These are phyloP conservation scores for Trissolcus japonicus DNA, from an alignment of 2,888 invertebrate genomes.

Conservation along the genomic window DNA sequence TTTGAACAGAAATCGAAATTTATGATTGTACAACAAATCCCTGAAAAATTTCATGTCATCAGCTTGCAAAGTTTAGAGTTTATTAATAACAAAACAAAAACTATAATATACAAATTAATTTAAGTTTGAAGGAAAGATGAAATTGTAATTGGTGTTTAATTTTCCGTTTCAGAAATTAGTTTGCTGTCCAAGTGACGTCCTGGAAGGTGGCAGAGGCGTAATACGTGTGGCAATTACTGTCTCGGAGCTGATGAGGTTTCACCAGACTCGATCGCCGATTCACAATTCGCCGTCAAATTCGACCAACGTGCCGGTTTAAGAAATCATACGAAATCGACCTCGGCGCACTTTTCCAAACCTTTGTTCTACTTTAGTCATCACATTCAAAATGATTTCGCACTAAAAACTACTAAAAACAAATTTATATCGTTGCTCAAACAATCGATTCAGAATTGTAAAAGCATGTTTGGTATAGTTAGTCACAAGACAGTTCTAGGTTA, in stretches of 20 bases:
- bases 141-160: not conserved
- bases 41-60: not conserved
- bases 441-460: conserved; percentile 21
- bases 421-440: conserved; percentile 34
- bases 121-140: not conserved
- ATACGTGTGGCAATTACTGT: conserved; percentile 94
- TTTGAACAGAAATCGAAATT: conserved; percentile 57
- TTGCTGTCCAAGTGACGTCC: conserved; percentile 93
- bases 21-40: conserved; percentile 6
- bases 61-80: too few species aligned
- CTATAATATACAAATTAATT: not conserved
- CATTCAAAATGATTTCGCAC: conserved; percentile 11
- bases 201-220: conserved; percentile 92
- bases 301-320: conserved; percentile 68
- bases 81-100: too few species aligned
- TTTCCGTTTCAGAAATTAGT: conserved; percentile 86
- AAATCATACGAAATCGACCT: conserved; percentile 61
- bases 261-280: conserved; percentile 77
- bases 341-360: conserved; percentile 1
- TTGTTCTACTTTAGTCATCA: conserved; percentile 10
- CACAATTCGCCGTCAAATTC: conserved; percentile 64
- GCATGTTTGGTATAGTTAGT: conserved; percentile 32
- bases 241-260: conserved; percentile 86
- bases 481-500: conserved; percentile 20
- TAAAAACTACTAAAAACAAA: conserved; percentile 16